A percentile compares a stretch with the other conserved stretches of the same genome.
These are phyloP conservation scores for Camarhynchus parvulus DNA, from an alignment of 2,113 vertebrate genomes.

Conservation along the genomic window DNA sequence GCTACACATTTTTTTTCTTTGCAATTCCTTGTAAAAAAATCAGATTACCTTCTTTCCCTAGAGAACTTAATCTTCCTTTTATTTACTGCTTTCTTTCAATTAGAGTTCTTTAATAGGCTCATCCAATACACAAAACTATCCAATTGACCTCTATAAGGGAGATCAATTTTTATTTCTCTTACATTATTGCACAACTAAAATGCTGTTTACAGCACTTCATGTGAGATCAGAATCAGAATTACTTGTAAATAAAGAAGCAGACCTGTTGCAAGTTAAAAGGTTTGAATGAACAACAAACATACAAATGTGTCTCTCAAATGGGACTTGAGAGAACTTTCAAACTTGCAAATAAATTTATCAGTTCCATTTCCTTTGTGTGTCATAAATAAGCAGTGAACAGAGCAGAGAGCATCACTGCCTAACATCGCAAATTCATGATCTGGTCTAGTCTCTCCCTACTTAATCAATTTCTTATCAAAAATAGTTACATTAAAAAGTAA, in stretches of 20 bases:
- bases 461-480: background rate
- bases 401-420: background rate
- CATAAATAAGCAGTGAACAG: background rate
- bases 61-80: background rate
- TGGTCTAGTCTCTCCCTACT: background rate
- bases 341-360: background rate
- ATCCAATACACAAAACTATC: background rate
- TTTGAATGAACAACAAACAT: background rate
- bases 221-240: background rate
- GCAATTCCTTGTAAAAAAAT: background rate
- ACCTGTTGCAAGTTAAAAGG: background rate
- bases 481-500: background rate
- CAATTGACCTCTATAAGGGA: background rate
- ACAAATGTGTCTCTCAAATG: background rate
- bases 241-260: background rate
- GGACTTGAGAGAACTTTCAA: background rate
- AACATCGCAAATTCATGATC: background rate
- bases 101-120: background rate
- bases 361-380: background rate
- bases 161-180: background rate
- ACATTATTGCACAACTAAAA: background rate
- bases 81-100: background rate
- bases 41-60: background rate
- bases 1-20: accelerated
- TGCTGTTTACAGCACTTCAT: background rate